Conservation (phyloP, 2,113 vertebrate genomes). For the Lepidothrix coronata region DNA sequence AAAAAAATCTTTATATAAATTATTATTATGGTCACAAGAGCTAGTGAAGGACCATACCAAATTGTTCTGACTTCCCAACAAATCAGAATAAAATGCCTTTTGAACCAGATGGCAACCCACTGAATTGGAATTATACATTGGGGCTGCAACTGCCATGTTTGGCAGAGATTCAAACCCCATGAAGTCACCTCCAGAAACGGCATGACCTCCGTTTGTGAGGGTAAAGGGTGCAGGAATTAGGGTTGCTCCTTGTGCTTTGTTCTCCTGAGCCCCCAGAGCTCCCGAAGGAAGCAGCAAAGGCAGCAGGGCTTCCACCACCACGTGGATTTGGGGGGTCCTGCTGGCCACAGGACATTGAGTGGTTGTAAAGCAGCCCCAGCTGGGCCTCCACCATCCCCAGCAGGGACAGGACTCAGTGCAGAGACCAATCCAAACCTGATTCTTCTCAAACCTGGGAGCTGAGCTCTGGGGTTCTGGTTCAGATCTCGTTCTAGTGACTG, state of each 20-base stretch:
- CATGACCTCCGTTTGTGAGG: not conserved
- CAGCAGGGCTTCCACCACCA: not conserved
- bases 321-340: not conserved
- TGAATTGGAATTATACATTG: not conserved
- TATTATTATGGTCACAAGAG: not conserved
- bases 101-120: not conserved
- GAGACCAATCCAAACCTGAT: not conserved
- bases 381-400: not conserved
- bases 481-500: not conserved
- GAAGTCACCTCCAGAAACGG: not conserved
- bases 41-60: not conserved
- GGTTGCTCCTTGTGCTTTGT: not conserved
- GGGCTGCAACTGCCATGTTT: not conserved
- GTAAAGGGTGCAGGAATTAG: not conserved
- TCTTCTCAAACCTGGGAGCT: not conserved
- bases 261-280: not conserved
- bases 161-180: not conserved
- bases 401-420: not conserved
- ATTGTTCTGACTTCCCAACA: slow-evolving; percentile 1
- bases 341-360: not conserved
- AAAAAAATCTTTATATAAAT: not conserved
- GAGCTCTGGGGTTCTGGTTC: not conserved
- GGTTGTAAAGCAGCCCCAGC: not conserved
- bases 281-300: not conserved
- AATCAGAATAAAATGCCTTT: not conserved